Conservation (phyloP, 64 coral and sea anemone species). For the Montipora foliosa region DNA sequence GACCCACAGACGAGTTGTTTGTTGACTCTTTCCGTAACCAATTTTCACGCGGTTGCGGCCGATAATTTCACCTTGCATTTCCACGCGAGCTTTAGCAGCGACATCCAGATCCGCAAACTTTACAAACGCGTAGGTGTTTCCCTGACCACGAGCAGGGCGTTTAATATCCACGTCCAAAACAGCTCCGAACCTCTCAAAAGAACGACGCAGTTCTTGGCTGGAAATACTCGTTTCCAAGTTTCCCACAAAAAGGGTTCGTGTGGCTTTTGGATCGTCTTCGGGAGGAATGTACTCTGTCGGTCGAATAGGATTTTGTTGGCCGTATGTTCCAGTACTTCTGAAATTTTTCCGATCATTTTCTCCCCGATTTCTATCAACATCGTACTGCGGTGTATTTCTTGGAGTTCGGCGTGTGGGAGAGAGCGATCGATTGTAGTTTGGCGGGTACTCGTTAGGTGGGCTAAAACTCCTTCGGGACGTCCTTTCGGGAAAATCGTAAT, state of each 20-base stretch:
- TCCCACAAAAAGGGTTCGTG: conserved; percentile 96
- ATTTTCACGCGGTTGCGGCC: conserved; percentile 98
- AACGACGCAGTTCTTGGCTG: conserved; percentile 86
- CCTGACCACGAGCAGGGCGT: conserved; percentile 95
- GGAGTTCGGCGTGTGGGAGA: conserved; percentile 81
- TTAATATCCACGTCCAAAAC: conserved; percentile 99
- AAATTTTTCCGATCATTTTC: conserved; percentile 80
- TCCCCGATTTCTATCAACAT: conserved; percentile 86
- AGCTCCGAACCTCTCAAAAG: conserved; percentile 97
- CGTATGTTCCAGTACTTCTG: conserved; percentile 60
- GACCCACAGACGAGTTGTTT: conserved; percentile 97
- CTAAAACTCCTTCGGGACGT: conserved; percentile 78
- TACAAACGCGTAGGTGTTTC: conserved; percentile 98
- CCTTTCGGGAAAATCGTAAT: conserved; percentile 88
- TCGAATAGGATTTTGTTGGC: conserved; percentile 45
- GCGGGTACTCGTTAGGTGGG: conserved; percentile 77
- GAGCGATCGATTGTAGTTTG: conserved; percentile 66
- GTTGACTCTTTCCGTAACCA: conserved; percentile 98
- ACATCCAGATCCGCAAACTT: conserved; percentile 99
- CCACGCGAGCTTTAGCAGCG: conserved; percentile 94
- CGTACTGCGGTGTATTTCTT: conserved; percentile 71
- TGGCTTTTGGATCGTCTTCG: conserved; percentile 98
- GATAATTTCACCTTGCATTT: conserved; percentile 95
- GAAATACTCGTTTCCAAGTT: conserved; percentile 96
- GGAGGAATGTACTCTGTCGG: conserved; percentile 77